Evolutionary conservation across 2,797 vertebrate genomes (phyloP), one percentile per base, ranked within the genome.

Genomic region (Lepidocolaptes lacrymiger): DNA sequence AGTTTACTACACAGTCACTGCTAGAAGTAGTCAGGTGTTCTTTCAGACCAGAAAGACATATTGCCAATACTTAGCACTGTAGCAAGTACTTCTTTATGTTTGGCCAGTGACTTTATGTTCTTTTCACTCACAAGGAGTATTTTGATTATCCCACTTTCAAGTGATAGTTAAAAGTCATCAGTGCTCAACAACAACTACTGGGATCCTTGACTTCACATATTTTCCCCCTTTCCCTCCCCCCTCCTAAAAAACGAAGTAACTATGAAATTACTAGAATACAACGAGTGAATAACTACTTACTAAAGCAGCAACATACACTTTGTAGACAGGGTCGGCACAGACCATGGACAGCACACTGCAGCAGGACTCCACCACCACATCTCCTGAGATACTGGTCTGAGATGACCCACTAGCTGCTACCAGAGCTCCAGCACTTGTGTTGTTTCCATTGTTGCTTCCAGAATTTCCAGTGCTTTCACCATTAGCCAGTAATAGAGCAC

Each of bases 231-330:
- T 32, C 19, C 32, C 18, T 74, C 7, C 14, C 18, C 22, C 11
- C 20, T 17, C 23, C 88, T 71, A 22, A 77, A 67, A 92, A 84
- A 30, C 11, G 4, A 79, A 75, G 4, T 41, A 28, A 63, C 22
- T 73, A 37, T 1, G 2, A 91, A 91, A 79, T 67, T 64, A 51
- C 41, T 37, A 58, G 22, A 85, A 88, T 75, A 82, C 23, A 52
- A 66, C 19, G 44, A 81, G 32, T 56, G 95, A 95, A 90, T 32
- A 94, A 28, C 85, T 97, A 98, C 98, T 98, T 98, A 99, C 99
- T 98, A 99, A 98, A 95, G 99, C 99, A 93, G 99, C 98, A 97
- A 99, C 98, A 80, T 99, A 99, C 93, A 99, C 99, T 97, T 99
- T 99, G 98, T 99, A 99, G 98, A 99, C 99, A 43, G 99, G 99